Conservation (phyloP, 2,113 vertebrate species). For the Hucho hucho region DNA sequence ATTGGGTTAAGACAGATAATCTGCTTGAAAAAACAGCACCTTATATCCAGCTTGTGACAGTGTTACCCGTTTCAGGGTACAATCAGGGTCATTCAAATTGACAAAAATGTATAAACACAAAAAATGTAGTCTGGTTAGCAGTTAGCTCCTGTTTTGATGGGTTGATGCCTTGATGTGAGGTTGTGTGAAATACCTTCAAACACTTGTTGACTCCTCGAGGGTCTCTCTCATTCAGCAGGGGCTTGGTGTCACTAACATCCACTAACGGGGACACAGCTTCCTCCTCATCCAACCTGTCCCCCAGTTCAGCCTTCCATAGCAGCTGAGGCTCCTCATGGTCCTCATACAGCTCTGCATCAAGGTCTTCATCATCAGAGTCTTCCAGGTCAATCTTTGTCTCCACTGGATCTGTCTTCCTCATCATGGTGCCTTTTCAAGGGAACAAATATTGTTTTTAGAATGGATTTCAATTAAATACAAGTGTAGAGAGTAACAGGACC, state of each 20-base stretch:
- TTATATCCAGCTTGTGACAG: neutral
- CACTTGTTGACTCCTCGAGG: constrained; percentile 72
- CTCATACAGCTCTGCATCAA: constrained; percentile 25
- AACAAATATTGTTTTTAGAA: too few species aligned
- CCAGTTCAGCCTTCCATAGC: constrained; percentile 63
- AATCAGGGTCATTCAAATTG: neutral
- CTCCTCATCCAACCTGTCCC: constrained; percentile 65
- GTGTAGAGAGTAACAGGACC: neutral
- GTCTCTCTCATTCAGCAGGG: constrained; percentile 70
- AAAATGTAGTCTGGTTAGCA: neutral
- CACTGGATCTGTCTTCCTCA: constrained; percentile 49
- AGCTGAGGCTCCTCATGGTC: constrained; percentile 51
- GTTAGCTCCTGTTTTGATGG: neutral
- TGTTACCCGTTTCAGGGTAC: constrained; percentile 6
- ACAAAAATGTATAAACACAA: neutral
- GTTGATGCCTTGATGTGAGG: neutral
- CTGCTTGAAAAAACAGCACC: neutral
- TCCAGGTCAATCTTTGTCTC: constrained; percentile 74
- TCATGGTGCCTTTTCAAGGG: constrained; percentile 48
- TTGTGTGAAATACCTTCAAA: constrained; percentile 69
- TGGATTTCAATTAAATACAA: neutral
- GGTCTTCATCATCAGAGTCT: constrained; percentile 62
- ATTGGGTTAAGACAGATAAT: neutral
- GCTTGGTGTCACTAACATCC: constrained; percentile 73
- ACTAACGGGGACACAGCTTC: constrained; percentile 65